A percentile compares a stretch with the other conserved stretches of the same genome.
Conservation (phyloP, 2,113 vertebrate genomes). For the Panthera leo region DNA sequence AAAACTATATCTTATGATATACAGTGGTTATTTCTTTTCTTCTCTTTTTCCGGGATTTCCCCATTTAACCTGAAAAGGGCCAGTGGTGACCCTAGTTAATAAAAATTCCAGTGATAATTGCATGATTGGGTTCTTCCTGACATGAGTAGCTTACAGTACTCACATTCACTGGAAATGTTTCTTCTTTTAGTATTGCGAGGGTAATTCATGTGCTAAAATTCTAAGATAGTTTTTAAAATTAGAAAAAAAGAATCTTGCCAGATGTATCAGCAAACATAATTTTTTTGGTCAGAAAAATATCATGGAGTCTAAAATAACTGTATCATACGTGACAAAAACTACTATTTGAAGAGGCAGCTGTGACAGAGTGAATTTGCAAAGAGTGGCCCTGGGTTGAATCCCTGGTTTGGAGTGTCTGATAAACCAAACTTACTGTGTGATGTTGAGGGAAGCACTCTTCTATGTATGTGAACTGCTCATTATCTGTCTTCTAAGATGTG, state of each 20-base stretch:
- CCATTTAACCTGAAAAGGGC: conserved; percentile 23
- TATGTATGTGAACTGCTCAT: not conserved
- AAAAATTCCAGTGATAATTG: conserved; percentile 40
- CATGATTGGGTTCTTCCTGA: not conserved
- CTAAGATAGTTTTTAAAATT: not conserved
- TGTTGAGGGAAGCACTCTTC: not conserved
- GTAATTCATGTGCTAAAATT: not conserved
- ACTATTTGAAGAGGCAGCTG: not conserved
- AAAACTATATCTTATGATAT: conserved; percentile 20
- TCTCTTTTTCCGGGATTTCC: not conserved
- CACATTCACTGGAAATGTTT: not conserved
- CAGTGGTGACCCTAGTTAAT: not conserved
- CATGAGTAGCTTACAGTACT: not conserved
- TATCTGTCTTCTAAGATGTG: not conserved
- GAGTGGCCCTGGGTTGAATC: not conserved
- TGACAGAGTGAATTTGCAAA: not conserved
- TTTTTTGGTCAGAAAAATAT: not conserved
- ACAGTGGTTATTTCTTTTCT: not conserved
- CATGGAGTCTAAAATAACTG: not conserved
- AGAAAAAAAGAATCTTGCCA: not conserved
- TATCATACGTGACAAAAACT: not conserved
- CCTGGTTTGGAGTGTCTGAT: too few relatives aligned
- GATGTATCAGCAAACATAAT: not conserved
- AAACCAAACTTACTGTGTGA: not conserved
- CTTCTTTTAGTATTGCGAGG: not conserved